These are phyloP conservation scores for Hormiphora californensis DNA, from an alignment of 37 sponge, comb jelly and placozoan species.

Conservation along the genomic window DNA sequence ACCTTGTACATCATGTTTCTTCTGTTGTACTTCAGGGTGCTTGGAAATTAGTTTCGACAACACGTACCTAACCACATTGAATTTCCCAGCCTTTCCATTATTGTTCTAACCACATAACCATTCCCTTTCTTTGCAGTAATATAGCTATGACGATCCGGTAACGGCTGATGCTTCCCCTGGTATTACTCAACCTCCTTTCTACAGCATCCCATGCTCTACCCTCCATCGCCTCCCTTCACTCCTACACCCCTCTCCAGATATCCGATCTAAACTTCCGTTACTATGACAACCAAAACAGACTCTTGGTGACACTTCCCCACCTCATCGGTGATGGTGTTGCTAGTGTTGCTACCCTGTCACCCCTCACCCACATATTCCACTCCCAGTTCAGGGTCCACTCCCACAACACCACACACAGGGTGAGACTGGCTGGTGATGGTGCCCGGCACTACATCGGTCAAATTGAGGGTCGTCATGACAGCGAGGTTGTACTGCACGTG, in stretches of 20 bases:
- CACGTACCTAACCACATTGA: too few species aligned
- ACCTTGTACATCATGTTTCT: too few species aligned
- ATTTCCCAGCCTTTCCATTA: too few species aligned
- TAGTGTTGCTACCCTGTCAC: background rate
- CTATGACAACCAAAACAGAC: background rate
- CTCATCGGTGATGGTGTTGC: background rate
- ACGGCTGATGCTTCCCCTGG: too few species aligned
- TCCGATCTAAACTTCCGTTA: background rate
- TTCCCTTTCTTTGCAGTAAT: too few species aligned
- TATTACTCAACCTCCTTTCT: too few species aligned
- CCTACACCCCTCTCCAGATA: constrained; percentile 9
- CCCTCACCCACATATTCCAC: background rate
- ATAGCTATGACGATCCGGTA: too few species aligned
- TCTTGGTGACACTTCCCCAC: background rate
- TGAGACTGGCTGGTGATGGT: background rate
- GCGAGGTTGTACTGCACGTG: constrained; percentile 1
- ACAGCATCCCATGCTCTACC: too few species aligned
- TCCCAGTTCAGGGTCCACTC: background rate
- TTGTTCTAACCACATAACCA: too few species aligned
- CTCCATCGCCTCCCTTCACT: too few species aligned
- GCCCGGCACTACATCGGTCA: background rate
- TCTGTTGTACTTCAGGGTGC: too few species aligned
- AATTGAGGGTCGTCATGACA: background rate
- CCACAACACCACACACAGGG: background rate
- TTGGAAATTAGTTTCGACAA: too few species aligned